Evolutionary conservation across 1,140 invertebrate genomes (phyloP), one percentile per base, ranked within the genome.

Genomic region (Microplitis mediator): DNA sequence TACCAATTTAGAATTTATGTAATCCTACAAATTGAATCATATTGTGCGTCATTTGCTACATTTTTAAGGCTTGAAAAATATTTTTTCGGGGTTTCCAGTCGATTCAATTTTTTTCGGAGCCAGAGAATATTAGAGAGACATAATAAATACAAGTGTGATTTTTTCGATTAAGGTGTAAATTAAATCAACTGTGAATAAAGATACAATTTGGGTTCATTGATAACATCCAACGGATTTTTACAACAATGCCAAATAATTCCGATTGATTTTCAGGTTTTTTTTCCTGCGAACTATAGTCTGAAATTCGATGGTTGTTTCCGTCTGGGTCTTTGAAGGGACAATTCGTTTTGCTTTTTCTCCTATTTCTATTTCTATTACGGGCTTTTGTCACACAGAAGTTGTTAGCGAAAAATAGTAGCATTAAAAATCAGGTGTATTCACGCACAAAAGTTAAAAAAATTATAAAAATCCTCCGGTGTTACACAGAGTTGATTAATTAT

Each of bases 121-220:
- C 4, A 45, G 6, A 2, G 11, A 45, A 45, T 45, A 45, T 3
- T 11, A 45, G 39, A 45, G 39, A 45, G 39, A 6, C 11, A 64
- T 64, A 23, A 36, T 31, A 45, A 65, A 64, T 64, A 39, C 14
- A 16, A 16, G 36, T 14, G 23, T 31, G 16, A 65, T 31, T 13
- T n/a, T 35, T 50, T 51, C 5, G 13, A 39, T 51, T 50, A 23
- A 13, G 36, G 45, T 62, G 69, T 32, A 23, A 32, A 63, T 61
- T 35, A 71, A 63, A 39, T 68, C 31, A 45, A 54, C 58, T 64
- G 58, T 39, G 60, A 71, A 71, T 71, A 62, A 71, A 14, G 62
- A 56, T 11, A 71, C 61, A 71, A 71, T 71, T 71, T 71, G 50
- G 32, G 50, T 16, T 71, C 69, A 71, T 71, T 71, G 69, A 71